Conservation (phyloP, 2,888 invertebrate genomes). For the Chrysotoxum bicinctum region DNA sequence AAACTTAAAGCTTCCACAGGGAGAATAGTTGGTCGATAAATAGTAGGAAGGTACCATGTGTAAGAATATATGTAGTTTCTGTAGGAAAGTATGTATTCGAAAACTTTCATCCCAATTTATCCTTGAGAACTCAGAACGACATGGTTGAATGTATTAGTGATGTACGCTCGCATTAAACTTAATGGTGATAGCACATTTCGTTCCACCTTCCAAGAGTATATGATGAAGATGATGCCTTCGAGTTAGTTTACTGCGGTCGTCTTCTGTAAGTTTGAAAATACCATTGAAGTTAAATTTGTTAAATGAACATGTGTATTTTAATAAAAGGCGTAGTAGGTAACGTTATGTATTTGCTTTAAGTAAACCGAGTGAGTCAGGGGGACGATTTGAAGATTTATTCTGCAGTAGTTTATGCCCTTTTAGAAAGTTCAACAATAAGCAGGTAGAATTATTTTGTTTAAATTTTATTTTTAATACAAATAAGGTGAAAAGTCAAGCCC, state of each 20-base stretch:
- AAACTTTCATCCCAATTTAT: constrained; percentile 53
- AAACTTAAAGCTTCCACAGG: background rate
- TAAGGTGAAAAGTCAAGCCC: constrained; percentile 4
- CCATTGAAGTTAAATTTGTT: background rate
- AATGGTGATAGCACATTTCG: background rate
- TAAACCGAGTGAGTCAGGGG: background rate
- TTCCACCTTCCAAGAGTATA: background rate
- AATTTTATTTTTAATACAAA: background rate
- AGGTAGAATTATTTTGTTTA: background rate
- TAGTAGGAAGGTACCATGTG: background rate
- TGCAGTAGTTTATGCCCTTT: background rate
- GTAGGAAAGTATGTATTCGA: background rate
- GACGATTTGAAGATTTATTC: background rate
- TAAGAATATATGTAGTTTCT: constrained; percentile 34
- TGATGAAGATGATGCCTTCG: background rate
- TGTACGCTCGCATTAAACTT: background rate
- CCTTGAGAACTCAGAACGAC: constrained; percentile 43
- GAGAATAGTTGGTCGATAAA: background rate
- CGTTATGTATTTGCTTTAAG: background rate
- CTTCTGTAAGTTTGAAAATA: background rate
- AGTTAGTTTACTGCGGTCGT: background rate
- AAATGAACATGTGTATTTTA: constrained; percentile 2
- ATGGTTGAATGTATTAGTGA: constrained; percentile 19
- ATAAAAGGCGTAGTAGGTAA: background rate
- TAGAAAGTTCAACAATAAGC: background rate